A percentile compares a stretch with the other conserved stretches of the same genome.
These are phyloP conservation scores for Panthera uncia DNA, from an alignment of 2,113 vertebrate genomes.

Conservation along the genomic window DNA sequence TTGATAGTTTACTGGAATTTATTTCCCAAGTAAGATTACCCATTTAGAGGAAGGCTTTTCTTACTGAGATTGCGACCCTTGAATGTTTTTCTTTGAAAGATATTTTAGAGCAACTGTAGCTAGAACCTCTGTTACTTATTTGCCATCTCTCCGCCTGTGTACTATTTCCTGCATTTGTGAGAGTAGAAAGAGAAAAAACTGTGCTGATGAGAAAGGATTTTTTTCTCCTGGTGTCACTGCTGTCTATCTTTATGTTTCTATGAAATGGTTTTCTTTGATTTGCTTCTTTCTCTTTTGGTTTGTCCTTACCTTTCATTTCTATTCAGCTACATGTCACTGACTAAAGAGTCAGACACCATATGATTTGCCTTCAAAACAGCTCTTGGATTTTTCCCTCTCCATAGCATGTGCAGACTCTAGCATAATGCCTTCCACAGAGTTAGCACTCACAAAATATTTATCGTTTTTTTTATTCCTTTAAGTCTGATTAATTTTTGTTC, in stretches of 20 bases:
- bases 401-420: neutral
- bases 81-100: constrained; percentile 24
- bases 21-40: neutral
- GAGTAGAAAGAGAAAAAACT: neutral
- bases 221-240: neutral
- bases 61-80: neutral
- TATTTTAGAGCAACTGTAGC: neutral
- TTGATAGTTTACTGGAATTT: constrained; percentile 37
- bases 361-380: neutral
- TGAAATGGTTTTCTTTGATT: neutral
- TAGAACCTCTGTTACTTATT: neutral
- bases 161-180: neutral
- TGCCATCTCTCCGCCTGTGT: neutral
- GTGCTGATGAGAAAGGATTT: neutral
- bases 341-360: neutral
- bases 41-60: neutral
- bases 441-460: neutral
- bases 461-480: neutral
- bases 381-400: neutral
- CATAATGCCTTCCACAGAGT: neutral
- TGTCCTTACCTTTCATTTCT: neutral
- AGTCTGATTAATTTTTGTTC: neutral
- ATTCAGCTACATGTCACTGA: neutral
- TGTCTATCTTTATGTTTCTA: neutral
- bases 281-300: neutral